These are phyloP conservation scores for Drosophila basisetae DNA, from an alignment of 2,888 invertebrate genomes.

Conservation along the genomic window DNA sequence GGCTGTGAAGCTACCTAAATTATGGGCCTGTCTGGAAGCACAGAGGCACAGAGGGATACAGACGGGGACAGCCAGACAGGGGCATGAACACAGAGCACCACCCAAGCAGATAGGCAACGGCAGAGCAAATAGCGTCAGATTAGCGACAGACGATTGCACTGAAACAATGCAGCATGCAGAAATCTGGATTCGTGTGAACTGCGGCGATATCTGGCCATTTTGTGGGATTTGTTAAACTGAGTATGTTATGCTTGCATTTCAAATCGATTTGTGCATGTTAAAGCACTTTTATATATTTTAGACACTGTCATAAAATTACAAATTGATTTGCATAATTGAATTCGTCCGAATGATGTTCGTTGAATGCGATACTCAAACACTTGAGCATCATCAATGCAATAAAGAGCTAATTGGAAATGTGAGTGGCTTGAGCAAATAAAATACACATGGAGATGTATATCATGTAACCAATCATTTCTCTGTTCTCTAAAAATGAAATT, in stretches of 20 bases:
- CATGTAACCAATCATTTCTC: not conserved
- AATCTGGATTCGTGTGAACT: not conserved
- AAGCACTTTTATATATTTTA: constrained; percentile 14
- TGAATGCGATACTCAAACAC: not conserved
- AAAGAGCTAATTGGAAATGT: not conserved
- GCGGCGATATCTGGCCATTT: constrained; percentile 26
- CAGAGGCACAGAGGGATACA: constrained; percentile 6
- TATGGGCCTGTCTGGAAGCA: constrained; percentile 66
- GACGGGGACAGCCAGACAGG: constrained; percentile 27
- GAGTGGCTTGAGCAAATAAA: no score
- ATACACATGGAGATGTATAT: not conserved
- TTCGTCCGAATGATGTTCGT: constrained; percentile 27
- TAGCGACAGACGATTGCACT: constrained; percentile 79
- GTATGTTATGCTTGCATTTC: constrained; percentile 46
- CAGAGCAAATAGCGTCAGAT: constrained; percentile 68
- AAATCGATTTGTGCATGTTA: constrained; percentile 45
- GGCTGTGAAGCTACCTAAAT: constrained; percentile 63
- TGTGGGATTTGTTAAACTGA: constrained; percentile 25
- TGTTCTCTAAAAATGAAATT: not conserved
- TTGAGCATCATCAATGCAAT: not conserved
- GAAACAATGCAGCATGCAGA: constrained; percentile 67
- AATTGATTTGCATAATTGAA: constrained; percentile 40
- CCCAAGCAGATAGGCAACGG: constrained; percentile 23
- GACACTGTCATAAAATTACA: constrained; percentile 23
- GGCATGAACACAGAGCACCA: not conserved